Evolutionary conservation across 2,888 invertebrate genomes (phyloP), one percentile per base, ranked within the genome.

Genomic region (Syritta pipiens): DNA sequence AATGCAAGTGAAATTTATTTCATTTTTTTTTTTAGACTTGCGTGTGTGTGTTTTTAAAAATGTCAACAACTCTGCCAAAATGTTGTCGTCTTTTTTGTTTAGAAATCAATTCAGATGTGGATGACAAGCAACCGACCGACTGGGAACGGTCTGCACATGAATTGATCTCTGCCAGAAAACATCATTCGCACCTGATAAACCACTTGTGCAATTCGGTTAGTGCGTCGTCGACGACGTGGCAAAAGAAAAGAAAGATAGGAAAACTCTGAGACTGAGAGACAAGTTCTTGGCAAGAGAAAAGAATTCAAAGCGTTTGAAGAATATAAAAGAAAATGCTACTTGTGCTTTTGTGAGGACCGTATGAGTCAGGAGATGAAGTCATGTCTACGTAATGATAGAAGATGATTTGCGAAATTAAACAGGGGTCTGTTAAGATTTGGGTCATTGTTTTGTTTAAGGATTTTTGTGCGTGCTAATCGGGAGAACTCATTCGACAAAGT

Each of bases 201-300:
- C 12, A n/a, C 9, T 9, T 19, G 42, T 44, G 44, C 24, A 14
- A n/a, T 40, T n/a, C n/a, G 40, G 5, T 9, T 19, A 49, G 48
- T 68, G 75, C n/a, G n/a, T n/a, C 75, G 75, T 75, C 48, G 44
- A 24, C 6, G 14, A 35, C 30, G 28, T n/a, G 44, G 19, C 35
- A 62, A 44, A 4, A n/a, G 19, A 35, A 4, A 46, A 40, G 30
- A 51, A 55, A 42, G 44, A 28, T 17, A 7, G 10, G 6, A 12
- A 2, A 57, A 48, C 26, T 28, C 24, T 46, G n/a, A n/a, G n/a
- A n/a, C 12, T 32, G 10, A 1, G 12, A 49, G 30, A 65, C 59
- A 75, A 53, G 53, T 55, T 68, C 40, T 75, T 75, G 75, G 75
- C 62, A 75, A 75, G 9, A 30, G 12, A 24, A 30, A 32, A 7